Evolutionary conservation across 2,113 vertebrate species (phyloP), one percentile per base, ranked within the genome.

Genomic region (Diadophis punctatus): DNA sequence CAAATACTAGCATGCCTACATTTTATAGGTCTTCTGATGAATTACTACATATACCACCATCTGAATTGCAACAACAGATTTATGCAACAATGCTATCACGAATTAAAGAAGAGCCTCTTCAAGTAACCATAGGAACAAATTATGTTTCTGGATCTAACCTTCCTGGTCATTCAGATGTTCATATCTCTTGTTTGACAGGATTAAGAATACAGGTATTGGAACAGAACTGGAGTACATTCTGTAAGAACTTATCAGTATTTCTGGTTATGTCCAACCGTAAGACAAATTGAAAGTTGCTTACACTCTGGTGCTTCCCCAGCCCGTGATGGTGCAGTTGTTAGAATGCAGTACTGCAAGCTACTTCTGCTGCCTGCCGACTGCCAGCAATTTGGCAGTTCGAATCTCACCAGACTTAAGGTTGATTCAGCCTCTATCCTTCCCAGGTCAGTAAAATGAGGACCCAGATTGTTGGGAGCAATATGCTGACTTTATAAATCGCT

Each of bases 121-220:
- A 90, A 93, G 98, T 97, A 74, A 96, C 98, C 94, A 94, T 95
- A 84, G 99, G 99, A 43, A 98, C 98, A 0, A 99, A 99, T 95
- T 99, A 98, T 16, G 98, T 99, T 94, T 98, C 98, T 0, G 99
- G 99, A 22, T 99, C 99, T n/a, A 99, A 98, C 74, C 98, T 99
- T 86, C 99, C 99, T 7, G 99, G 99, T 94, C 99, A 99, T 94
- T 99, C 99, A 2, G 98, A 99, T 3, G 97, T 98, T 88, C 98
- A 99, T 89, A 96, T 98, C 51, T 99, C 99, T 90, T 99, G 99
- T 93, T 97, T 99, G 95, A 99, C 99, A 1, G 99, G 99, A 43
- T 97, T 98, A 89, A 98, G 98, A 95, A 99, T 99, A 96, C 99
- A 99, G 99, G 99, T 99, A 96, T 0, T n/a, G 27, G 27, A 92